A percentile compares a stretch with the other conserved stretches of the same genome.
Conservation (phyloP, 2,113 vertebrate genomes). For the Ursus arctos region DNA sequence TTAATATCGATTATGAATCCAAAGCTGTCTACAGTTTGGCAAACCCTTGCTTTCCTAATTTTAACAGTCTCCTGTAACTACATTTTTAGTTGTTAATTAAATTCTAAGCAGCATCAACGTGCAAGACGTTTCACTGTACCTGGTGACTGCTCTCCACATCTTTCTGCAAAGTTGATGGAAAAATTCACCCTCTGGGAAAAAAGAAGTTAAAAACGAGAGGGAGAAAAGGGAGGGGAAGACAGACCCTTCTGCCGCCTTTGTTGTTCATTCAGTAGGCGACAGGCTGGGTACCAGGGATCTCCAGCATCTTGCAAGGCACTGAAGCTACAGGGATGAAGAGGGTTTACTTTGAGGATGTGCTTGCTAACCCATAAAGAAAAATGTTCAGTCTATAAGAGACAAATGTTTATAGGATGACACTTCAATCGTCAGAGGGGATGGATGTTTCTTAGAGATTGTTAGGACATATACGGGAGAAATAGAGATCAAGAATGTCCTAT, state of each 20-base stretch:
- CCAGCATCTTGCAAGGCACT: not conserved
- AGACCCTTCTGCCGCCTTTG: not conserved
- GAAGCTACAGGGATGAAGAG: not conserved
- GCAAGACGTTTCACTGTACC: not conserved
- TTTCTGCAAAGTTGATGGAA: not conserved
- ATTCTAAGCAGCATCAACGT: not conserved
- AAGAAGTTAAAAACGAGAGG: not conserved
- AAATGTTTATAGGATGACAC: not conserved
- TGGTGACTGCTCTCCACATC: not conserved
- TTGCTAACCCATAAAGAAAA: not conserved
- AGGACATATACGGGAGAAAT: constrained; percentile 43
- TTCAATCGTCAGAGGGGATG: not conserved
- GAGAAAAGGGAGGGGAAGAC: not conserved
- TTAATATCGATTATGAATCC: not conserved
- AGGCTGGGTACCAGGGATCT: rapidly evolving
- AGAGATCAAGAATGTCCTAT: not conserved
- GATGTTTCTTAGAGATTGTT: not conserved
- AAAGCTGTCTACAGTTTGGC: not conserved
- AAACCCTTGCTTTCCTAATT: not conserved
- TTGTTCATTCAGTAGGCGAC: not conserved
- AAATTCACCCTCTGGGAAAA: not conserved
- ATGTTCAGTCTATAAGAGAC: not conserved
- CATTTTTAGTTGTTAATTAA: constrained; percentile 38
- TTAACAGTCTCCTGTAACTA: not conserved
- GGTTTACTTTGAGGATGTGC: not conserved